Base-by-base conservation (phyloP, 2,797 vertebrate genomes). In the Sandelia bainsii region DNA sequence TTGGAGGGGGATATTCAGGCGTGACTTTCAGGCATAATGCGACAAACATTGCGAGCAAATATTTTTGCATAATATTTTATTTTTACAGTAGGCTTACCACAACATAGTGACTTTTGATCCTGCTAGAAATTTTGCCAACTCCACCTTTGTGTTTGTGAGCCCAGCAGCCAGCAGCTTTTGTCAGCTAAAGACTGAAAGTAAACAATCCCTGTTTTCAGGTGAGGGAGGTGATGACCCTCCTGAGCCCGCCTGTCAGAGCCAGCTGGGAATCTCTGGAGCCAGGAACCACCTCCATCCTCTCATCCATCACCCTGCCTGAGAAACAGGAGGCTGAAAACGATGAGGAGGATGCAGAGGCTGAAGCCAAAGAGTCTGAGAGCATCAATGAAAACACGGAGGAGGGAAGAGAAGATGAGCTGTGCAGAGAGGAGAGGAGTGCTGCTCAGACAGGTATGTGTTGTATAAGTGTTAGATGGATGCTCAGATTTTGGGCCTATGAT, bases 171-270 rank as follows among this genome's bases (percentile, higher is more conserved):
- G n/a, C 25, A 25, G 25, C 25, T 25, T 25, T 25, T 25, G 25
- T 25, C 25, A 25, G 25, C 4, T 25, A 25, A 25, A 25, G 25
- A 25, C 25, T 25, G 25, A 54, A 22, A n/a, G 11, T 39, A 2
- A 75, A 8, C 49, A 19, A 13, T 46, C 5, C 1, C 11, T 82
- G 37, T 78, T 67, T 72, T 0, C 90, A 96, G 82, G 82, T 98
- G 22, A 94, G 92, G 53, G 80, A 79, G 66, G 79, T 93, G 73
- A 91, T 94, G 1, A 78, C 92, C 39, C 86, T 83, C 51, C 4
- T 95, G 42, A 89, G 62, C 59, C 78, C 6, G 0, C 87, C 92
- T 0, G 46, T 85, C 34, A 70, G 67, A 0, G 49, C 75, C 39
- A 80, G 80, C 79, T 85, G 73, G 53, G 86, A 79, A 23, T 77